Base-by-base conservation (phyloP, 2,113 vertebrate genomes). In the Dolichotis patagonum region DNA sequence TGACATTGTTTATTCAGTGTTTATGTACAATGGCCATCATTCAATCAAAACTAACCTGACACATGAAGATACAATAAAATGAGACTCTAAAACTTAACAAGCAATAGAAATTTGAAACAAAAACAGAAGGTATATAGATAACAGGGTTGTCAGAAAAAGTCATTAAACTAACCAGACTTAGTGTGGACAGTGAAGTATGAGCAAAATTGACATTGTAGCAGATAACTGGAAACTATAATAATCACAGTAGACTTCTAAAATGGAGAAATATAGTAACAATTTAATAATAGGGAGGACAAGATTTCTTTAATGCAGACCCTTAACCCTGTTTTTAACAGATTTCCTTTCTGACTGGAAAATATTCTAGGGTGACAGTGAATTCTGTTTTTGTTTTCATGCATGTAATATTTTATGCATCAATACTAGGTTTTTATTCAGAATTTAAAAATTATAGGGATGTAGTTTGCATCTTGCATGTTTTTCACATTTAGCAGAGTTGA, bases 41-140 rank as follows among this genome's bases (percentile, higher is more conserved):
- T 96, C 75, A 87, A 85, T 95, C 90, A 96, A 96, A 96, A 92
- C 81, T 94, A 97, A 95, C 22, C 26, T 92, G 88, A 96, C 22
- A 87, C 26, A 60, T 67, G 46, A 56, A 56, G 16, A 56, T 56
- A 56, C 54, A 56, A 56, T 56, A 56, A 92, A 85, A 84, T 94
- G 67, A 84, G 81, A 75, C 89, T 97, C 85, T 84, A 86, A 97
- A 95, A 12, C 26, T 75, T 52, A 92, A 67, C 46, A 93, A 95
- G 77, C 24, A 95, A 80, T 69, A 86, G 67, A 87, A 80, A 95
- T 92, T 88, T 97, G 81, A 94, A 92, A 90, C 24, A 80, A 43
- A 95, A 43, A 41, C 56, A 81, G 46, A 49, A 62, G 67, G 41
- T 71, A 92, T 87, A 28, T 20, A 56, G 75, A 73, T 80, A 96